Evolutionary conservation across 2,888 invertebrate genomes (phyloP).

Genomic region (Limnephilus marmoratus): DNA sequence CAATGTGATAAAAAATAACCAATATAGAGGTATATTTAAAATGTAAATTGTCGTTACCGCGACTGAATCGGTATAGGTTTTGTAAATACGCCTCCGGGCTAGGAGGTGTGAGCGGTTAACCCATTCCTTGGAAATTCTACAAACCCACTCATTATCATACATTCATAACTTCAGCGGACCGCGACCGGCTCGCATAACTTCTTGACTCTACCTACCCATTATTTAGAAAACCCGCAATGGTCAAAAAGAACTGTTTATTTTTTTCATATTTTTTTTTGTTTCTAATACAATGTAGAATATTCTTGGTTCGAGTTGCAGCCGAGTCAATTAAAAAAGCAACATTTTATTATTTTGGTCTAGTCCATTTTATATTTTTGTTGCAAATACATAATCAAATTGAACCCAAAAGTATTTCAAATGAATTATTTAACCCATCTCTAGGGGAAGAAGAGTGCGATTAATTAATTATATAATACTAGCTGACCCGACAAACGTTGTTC

Average conservation of each 20-base stretch:
- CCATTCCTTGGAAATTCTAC: conserved; percentile 2
- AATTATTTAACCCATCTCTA: too few relatives aligned
- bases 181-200: background rate
- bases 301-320: background rate
- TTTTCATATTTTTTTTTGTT: background rate
- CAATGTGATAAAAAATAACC: too few relatives aligned
- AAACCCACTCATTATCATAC: background rate
- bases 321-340: too few relatives aligned
- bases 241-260: background rate
- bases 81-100: too few relatives aligned
- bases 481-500: too few relatives aligned
- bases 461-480: too few relatives aligned
- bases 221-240: background rate
- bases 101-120: background rate
- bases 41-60: too few relatives aligned
- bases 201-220: background rate
- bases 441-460: too few relatives aligned
- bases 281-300: background rate
- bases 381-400: background rate
- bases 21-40: too few relatives aligned
- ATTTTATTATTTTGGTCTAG: too few relatives aligned
- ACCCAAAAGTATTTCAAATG: background rate
- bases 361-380: background rate
- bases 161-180: background rate
- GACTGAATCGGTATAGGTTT: too few relatives aligned